Conservation (phyloP, 1,140 invertebrate species). For the Drosophila seguyi region DNA sequence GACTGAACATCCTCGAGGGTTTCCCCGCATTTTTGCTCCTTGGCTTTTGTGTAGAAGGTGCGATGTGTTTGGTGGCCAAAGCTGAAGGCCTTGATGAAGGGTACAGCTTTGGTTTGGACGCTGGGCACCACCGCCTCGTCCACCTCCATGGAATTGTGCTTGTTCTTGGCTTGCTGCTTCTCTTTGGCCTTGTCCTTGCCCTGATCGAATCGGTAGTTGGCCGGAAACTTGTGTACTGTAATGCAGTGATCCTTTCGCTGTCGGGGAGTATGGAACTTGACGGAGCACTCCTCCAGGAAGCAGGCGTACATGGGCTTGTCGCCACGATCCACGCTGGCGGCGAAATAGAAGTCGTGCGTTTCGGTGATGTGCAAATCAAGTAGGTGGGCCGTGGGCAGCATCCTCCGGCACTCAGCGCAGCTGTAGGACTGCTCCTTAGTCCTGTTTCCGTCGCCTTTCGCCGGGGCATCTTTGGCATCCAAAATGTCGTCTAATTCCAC, state of each 20-base stretch:
- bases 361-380: conserved; percentile 90
- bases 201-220: conserved; percentile 88
- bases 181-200: conserved; percentile 27
- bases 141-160: conserved; percentile 51
- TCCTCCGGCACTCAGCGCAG: conserved; percentile 86
- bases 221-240: conserved; percentile 88
- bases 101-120: background rate
- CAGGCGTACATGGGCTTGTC: conserved; percentile 89
- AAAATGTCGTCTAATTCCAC: conserved; percentile 50
- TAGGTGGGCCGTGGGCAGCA: conserved; percentile 88
- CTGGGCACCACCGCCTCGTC: conserved; percentile 12
- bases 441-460: background rate
- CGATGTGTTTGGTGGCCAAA: conserved; percentile 48
- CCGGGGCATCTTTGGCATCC: conserved; percentile 17
- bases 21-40: conserved; percentile 11
- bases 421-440: conserved; percentile 48
- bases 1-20: conserved; percentile 46
- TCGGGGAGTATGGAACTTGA: conserved; percentile 86
- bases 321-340: conserved; percentile 86
- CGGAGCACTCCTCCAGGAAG: conserved; percentile 88
- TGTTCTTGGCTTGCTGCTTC: conserved; percentile 22
- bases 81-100: conserved; percentile 48
- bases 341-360: conserved; percentile 89
- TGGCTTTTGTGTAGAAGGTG: conserved; percentile 44
- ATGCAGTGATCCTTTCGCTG: conserved; percentile 88